A percentile compares a stretch with the other conserved stretches of the same genome.
These are phyloP conservation scores for Aphidius ervi DNA, from an alignment of 1,140 invertebrate genomes.

Conservation along the genomic window DNA sequence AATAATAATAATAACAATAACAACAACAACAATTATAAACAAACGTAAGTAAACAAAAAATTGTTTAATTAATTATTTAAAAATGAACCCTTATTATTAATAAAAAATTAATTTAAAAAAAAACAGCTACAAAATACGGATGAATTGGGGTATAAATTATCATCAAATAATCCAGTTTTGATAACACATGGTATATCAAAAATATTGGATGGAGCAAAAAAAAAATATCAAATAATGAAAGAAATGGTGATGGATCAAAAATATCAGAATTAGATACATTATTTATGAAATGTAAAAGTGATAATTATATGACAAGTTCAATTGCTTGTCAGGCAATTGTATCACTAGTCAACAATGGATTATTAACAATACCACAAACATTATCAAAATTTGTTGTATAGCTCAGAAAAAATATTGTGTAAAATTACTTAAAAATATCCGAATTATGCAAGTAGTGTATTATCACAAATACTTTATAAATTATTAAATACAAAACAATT, in stretches of 20 bases:
- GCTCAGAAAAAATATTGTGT: constrained; percentile 41
- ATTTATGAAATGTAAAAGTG: constrained; percentile 51
- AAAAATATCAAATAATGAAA: constrained; percentile 18
- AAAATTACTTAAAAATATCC: constrained; percentile 45
- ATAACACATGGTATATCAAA: constrained; percentile 41
- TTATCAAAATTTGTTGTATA: constrained; percentile 58
- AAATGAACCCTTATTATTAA: background rate
- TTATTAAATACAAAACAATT: constrained; percentile 53
- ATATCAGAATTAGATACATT: constrained; percentile 53
- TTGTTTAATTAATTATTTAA: background rate
- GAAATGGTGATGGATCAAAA: constrained; percentile 19
- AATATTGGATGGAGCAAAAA: constrained; percentile 32
- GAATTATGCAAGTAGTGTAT: constrained; percentile 47
- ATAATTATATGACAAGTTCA: constrained; percentile 54
- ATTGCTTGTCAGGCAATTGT: constrained; percentile 62
- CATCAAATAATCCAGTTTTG: constrained; percentile 36
- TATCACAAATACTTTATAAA: constrained; percentile 57
- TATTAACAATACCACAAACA: constrained; percentile 54
- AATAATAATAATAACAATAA: too few relatives aligned
- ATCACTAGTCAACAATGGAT: constrained; percentile 57
- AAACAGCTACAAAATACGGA: constrained; percentile 32
- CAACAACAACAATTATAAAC: too few relatives aligned
- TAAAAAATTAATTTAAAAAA: background rate
- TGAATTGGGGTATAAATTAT: constrained; percentile 39
- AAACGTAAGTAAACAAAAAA: too few relatives aligned